A percentile compares a stretch with the other conserved stretches of the same genome.
phyloP scores from a whole-genome alignment of 1,140 invertebrate genomes.

The Chrysomallon squamiferum region DNA sequence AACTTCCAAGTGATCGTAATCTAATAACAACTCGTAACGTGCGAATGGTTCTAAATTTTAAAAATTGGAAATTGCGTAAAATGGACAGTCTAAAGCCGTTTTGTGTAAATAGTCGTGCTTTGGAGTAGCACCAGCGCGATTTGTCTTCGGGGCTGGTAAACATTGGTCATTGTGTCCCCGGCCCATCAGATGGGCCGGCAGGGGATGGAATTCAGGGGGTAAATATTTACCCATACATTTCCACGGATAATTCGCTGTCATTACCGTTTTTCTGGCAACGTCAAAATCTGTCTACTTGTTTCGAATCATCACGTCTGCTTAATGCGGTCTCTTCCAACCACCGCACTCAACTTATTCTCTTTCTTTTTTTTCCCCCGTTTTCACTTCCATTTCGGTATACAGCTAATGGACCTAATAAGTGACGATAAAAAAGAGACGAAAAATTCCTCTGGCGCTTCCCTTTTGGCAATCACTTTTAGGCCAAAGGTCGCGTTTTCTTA shows the following conservation, averaged over 20 bases:
- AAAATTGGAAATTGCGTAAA: constrained; percentile 10
- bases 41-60: constrained; percentile 5
- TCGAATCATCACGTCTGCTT: neutral
- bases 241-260: constrained; percentile 3
- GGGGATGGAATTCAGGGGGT: neutral
- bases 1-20: constrained; percentile 3
- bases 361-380: neutral
- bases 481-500: constrained; percentile 1
- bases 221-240: constrained; percentile 10
- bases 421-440: no score
- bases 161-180: neutral
- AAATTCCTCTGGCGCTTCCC: neutral
- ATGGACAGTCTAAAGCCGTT: constrained; percentile 6
- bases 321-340: neutral
- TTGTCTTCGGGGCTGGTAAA: neutral
- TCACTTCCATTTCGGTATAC: constrained; percentile 1
- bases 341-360: neutral
- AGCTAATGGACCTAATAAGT: neutral
- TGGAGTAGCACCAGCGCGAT: constrained; percentile 1
- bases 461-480: neutral
- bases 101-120: constrained; percentile 6
- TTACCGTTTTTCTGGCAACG: neutral
- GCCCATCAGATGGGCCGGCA: neutral
- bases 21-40: neutral
- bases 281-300: neutral